Percentiles rank a stretch among this genome's conserved stretches.
Evolutionary conservation across 2,797 vertebrate genomes (phyloP).

Genomic region (Danio jaintianensis): DNA sequence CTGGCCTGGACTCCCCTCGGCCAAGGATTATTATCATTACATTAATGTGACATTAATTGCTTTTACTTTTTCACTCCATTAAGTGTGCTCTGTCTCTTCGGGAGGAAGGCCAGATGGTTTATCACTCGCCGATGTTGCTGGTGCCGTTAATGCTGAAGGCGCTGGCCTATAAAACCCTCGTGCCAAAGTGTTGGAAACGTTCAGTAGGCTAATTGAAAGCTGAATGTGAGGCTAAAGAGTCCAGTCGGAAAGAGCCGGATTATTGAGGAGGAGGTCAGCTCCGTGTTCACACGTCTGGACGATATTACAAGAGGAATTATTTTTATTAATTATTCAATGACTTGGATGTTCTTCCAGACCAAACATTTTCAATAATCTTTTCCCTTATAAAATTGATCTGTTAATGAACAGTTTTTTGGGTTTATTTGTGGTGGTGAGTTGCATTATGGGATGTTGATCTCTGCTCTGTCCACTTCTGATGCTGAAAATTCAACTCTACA

Average conservation of each 20-base stretch:
- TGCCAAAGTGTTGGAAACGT: conserved; percentile 81
- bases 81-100: conserved; percentile 85
- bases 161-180: conserved; percentile 87
- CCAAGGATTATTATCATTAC: conserved; percentile 86
- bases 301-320: conserved; percentile 43
- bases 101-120: conserved; percentile 86
- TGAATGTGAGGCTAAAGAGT: conserved; percentile 86
- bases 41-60: conserved; percentile 91
- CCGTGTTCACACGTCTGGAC: conserved; percentile 74
- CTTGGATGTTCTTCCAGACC: background rate
- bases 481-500: no score
- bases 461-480: no score
- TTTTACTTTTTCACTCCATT: conserved; percentile 90
- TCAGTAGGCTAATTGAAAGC: conserved; percentile 87
- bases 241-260: conserved; percentile 78
- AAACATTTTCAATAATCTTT: no score
- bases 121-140: conserved; percentile 83
- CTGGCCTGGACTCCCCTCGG: conserved; percentile 57
- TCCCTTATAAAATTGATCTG: no score
- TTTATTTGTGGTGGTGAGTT: no score
- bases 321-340: background rate
- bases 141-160: conserved; percentile 85
- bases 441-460: no score
- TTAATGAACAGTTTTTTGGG: no score
- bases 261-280: conserved; percentile 73